Evolutionary conservation across 2,888 invertebrate species (phyloP).

Genomic region (Cantharis rustica): DNA sequence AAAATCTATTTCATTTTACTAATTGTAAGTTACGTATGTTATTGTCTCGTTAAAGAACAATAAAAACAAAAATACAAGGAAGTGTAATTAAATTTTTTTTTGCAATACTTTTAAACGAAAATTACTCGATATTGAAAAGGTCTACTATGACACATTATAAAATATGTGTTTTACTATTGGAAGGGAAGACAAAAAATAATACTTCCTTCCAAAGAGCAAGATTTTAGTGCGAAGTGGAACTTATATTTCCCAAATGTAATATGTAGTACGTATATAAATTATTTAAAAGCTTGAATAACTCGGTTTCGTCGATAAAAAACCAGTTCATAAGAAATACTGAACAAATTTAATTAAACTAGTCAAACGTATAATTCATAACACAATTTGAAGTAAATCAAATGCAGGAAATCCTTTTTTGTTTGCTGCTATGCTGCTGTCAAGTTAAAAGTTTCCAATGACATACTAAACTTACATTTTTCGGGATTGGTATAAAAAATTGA

Average conservation of each 20-base stretch:
- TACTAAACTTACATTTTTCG: background rate
- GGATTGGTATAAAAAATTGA: no score
- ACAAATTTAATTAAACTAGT: background rate
- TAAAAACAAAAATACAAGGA: background rate
- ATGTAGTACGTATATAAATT: background rate
- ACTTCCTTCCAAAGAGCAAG: background rate
- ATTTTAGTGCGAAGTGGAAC: background rate
- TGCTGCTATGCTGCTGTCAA: background rate
- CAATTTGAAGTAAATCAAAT: background rate
- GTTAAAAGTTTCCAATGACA: background rate
- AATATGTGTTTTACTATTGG: background rate
- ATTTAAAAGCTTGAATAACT: background rate
- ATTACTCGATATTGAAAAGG: background rate
- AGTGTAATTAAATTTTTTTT: background rate
- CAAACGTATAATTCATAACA: background rate
- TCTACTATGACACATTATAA: background rate
- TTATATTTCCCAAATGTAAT: background rate
- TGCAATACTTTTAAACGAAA: background rate
- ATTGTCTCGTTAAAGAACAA: background rate
- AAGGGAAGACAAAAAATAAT: background rate
- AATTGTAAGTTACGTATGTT: background rate
- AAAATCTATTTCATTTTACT: background rate
- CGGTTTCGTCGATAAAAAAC: background rate
- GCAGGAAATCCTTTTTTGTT: background rate
- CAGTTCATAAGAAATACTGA: background rate